A percentile compares a stretch with the other conserved stretches of the same genome.
These are phyloP conservation scores for Amyelois transitella DNA, from an alignment of 1,140 invertebrate species.

Conservation along the genomic window DNA sequence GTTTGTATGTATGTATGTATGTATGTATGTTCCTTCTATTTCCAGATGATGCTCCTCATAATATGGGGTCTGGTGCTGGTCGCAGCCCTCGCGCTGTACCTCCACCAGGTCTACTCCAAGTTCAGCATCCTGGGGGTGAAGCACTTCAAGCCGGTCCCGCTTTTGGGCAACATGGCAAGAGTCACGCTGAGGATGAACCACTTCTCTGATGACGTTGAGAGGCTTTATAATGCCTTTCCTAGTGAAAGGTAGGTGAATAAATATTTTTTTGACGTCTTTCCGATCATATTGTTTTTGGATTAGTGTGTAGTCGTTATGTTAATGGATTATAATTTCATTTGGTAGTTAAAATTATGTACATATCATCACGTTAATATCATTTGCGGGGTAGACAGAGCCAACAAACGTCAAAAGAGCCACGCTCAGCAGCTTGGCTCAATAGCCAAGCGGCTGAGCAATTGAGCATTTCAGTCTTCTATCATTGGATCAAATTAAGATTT, in stretches of 20 bases:
- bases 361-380: no score
- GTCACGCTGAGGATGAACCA: conserved; percentile 17
- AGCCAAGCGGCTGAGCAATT: no score
- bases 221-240: conserved; percentile 22
- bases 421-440: not conserved
- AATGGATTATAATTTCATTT: not conserved
- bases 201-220: conserved; percentile 19
- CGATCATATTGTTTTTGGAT: not conserved
- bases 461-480: no score
- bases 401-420: no score
- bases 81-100: conserved; percentile 4
- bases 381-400: no score
- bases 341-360: not conserved
- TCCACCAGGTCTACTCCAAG: conserved; percentile 2
- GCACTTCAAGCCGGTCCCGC: conserved; percentile 12
- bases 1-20: not conserved
- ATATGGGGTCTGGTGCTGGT: conserved; percentile 2
- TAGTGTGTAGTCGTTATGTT: conserved; percentile 2
- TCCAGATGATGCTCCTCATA: conserved; percentile 18
- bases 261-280: not conserved
- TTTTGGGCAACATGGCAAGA: conserved; percentile 28
- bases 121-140: conserved; percentile 11
- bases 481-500: no score
- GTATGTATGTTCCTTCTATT: not conserved
- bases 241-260: conserved; percentile 28